A percentile compares a stretch with the other conserved stretches of the same genome.
Evolutionary conservation across 2,113 vertebrate species (phyloP).

Genomic region (Upupa epops): DNA sequence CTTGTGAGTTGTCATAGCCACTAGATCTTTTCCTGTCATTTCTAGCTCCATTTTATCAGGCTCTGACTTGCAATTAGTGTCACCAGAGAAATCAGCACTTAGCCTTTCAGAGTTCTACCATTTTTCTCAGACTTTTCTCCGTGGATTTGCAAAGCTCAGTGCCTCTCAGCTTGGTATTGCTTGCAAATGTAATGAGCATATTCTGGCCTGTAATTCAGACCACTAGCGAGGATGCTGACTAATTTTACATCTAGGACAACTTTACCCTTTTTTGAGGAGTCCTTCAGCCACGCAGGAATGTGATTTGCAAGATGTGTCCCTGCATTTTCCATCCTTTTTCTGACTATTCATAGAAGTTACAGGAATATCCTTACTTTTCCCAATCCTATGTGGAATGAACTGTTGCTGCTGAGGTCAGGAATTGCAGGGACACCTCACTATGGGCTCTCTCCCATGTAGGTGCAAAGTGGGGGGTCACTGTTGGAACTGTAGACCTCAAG

Average conservation of each 20-base stretch:
- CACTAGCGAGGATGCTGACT: not conserved
- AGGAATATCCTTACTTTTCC: not conserved
- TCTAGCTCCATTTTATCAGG: not conserved
- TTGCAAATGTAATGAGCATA: not conserved
- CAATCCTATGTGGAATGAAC: not conserved
- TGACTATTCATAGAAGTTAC: not conserved
- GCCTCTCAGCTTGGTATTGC: not conserved
- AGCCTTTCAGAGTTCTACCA: not conserved
- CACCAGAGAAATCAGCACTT: not conserved
- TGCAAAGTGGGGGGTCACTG: not conserved
- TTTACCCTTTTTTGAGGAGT: not conserved
- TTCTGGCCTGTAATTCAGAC: not conserved
- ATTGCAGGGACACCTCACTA: not conserved
- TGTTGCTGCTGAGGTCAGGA: not conserved
- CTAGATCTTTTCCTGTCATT: conserved; percentile 19
- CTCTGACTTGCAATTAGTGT: not conserved
- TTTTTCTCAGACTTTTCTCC: not conserved
- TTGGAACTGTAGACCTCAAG: not conserved
- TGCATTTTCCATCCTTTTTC: not conserved
- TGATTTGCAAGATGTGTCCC: not conserved
- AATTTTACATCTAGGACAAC: not conserved
- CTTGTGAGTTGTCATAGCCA: conserved; percentile 35
- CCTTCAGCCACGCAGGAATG: not conserved
- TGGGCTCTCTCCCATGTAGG: too few species aligned
- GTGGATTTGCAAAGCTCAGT: fast-evolving